Evolutionary conservation across 2,113 vertebrate genomes (phyloP).

Genomic region (Tympanuchus pallidicinctus): DNA sequence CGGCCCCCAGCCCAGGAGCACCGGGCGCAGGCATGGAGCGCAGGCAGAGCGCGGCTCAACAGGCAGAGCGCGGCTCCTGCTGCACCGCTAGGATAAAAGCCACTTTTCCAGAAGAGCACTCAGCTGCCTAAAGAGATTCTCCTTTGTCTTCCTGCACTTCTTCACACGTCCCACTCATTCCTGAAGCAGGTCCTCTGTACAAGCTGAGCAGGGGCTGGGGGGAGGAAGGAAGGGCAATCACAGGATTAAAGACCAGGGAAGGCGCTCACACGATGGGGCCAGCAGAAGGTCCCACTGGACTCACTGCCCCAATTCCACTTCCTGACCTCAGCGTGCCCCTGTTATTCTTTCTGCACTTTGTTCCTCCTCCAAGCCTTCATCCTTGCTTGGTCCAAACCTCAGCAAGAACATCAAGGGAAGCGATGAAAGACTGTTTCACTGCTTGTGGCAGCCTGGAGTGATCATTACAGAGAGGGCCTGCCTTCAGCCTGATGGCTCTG

Average conservation of each 20-base stretch:
- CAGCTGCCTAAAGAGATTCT: not conserved
- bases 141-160: not conserved
- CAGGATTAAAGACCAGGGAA: not conserved
- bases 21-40: too few species aligned
- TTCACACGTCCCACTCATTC: not conserved
- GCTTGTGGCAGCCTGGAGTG: not conserved
- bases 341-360: not conserved
- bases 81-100: constrained; percentile 4
- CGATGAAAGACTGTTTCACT: not conserved
- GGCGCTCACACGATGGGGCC: constrained; percentile 33
- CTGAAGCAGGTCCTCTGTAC: not conserved
- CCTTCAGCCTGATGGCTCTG: accelerated
- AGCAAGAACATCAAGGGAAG: not conserved
- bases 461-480: not conserved
- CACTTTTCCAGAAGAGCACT: not conserved
- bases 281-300: not conserved
- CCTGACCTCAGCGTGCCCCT: not conserved
- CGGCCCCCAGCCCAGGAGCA: too few species aligned
- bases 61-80: not conserved
- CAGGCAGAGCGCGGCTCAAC: not conserved
- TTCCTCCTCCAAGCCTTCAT: not conserved
- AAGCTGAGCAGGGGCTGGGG: not conserved
- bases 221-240: not conserved
- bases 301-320: constrained; percentile 25
- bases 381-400: not conserved